These are phyloP conservation scores for Albula goreensis DNA, from an alignment of 2,113 vertebrate species.

Conservation along the genomic window DNA sequence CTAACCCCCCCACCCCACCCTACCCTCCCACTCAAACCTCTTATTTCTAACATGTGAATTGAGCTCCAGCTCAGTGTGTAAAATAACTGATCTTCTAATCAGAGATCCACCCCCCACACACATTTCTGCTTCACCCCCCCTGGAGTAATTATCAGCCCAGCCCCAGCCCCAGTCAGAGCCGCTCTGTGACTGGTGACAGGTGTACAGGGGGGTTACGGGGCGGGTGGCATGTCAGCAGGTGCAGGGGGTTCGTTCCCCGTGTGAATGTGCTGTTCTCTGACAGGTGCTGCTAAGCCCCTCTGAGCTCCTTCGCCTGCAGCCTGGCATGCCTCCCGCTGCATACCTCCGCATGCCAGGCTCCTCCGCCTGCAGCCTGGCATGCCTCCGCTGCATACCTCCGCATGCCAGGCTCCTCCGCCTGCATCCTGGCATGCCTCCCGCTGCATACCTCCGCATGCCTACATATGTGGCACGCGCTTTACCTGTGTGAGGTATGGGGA, in stretches of 20 bases:
- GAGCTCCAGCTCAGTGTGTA: neutral
- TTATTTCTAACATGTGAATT: neutral
- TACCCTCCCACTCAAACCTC: neutral
- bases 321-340: neutral
- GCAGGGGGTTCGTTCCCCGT: neutral
- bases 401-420: too few relatives aligned
- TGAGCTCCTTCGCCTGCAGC: neutral
- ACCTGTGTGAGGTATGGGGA: neutral
- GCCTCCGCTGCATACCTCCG: neutral
- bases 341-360: neutral
- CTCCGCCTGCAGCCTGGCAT: neutral
- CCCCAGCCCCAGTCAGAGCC: conserved; percentile 57
- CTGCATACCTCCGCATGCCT: neutral
- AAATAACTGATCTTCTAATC: conserved; percentile 57
- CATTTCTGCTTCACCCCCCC: conserved; percentile 12
- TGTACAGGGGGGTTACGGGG: conserved; percentile 23
- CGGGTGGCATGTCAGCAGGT: neutral
- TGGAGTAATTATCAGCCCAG: conserved; percentile 63
- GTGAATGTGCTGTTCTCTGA: neutral
- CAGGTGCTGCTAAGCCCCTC: neutral
- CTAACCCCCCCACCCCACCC: neutral
- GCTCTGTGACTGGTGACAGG: conserved; percentile 67
- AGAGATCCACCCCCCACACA: conserved; percentile 6
- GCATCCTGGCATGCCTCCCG: neutral
- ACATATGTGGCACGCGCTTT: neutral